phyloP scores from a whole-genome alignment of 2,888 invertebrate genomes.

The Euspilapteryx auroguttella region DNA sequence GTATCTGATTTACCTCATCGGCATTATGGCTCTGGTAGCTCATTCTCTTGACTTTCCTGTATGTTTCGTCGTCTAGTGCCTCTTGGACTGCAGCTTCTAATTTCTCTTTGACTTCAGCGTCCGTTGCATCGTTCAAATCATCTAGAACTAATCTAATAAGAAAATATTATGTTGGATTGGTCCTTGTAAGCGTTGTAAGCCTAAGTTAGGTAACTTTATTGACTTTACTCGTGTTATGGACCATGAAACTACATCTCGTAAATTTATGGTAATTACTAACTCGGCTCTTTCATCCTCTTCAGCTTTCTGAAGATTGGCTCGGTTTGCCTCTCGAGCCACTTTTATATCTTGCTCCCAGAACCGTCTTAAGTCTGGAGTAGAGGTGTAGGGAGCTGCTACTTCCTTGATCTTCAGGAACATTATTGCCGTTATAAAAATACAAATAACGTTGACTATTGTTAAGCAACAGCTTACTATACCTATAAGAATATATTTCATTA shows the following conservation, averaged over 20 bases:
- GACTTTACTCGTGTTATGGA: neutral
- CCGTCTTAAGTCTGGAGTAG: conserved; percentile 70
- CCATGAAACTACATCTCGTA: too few relatives aligned
- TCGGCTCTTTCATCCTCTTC: conserved; percentile 51
- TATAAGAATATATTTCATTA: too few relatives aligned
- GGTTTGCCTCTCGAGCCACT: conserved; percentile 70
- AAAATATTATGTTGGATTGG: neutral
- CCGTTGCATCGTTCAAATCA: conserved; percentile 30
- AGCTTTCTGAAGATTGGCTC: conserved; percentile 60
- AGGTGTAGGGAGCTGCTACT: conserved; percentile 79
- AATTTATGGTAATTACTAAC: too few relatives aligned
- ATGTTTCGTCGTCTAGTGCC: conserved; percentile 69
- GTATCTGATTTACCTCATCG: conserved; percentile 67
- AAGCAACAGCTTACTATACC: conserved; percentile 77
- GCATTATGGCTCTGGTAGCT: conserved; percentile 72
- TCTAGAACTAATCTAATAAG: conserved; percentile 46
- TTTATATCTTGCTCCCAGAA: conserved; percentile 83
- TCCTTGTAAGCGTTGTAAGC: neutral
- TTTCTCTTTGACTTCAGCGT: conserved; percentile 60
- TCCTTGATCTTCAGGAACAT: conserved; percentile 83
- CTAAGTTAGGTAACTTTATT: neutral
- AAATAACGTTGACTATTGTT: conserved; percentile 80
- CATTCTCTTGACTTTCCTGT: conserved; percentile 70
- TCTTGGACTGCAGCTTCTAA: conserved; percentile 69
- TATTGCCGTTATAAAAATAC: conserved; percentile 80